phyloP scores from a whole-genome alignment of 2,797 vertebrate genomes.

The Hippoglossus hippoglossus region DNA sequence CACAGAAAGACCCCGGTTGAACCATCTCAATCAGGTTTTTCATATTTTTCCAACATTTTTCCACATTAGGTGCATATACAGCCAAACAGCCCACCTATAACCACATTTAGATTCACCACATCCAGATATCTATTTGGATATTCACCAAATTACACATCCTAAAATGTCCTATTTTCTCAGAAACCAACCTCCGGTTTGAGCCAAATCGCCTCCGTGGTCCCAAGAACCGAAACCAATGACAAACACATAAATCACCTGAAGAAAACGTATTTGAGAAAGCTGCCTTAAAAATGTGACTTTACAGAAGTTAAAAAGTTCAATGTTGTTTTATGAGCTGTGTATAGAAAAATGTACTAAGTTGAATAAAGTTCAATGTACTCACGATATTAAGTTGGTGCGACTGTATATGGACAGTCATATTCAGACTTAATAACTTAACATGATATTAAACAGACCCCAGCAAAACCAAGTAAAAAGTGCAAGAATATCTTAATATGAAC shows the following conservation, averaged over 20 bases:
- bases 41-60: fast-evolving
- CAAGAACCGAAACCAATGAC: too few species aligned
- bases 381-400: not conserved
- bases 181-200: too few species aligned
- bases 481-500: not conserved
- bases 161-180: too few species aligned
- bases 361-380: not conserved
- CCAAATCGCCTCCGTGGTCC: too few species aligned
- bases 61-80: too few species aligned
- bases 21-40: not conserved
- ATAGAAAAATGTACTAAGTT: not conserved
- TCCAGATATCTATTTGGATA: too few species aligned
- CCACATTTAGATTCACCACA: too few species aligned
- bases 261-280: too few species aligned
- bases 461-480: not conserved
- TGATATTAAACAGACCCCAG: not conserved
- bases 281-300: not conserved
- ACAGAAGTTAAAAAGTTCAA: not conserved
- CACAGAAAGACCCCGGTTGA: too few species aligned
- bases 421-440: not conserved
- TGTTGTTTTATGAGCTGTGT: not conserved
- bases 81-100: too few species aligned
- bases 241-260: too few species aligned
- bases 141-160: too few species aligned
- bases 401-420: not conserved